These are phyloP conservation scores for Drosophila quinaria DNA, from an alignment of 2,888 invertebrate species.

Conservation along the genomic window DNA sequence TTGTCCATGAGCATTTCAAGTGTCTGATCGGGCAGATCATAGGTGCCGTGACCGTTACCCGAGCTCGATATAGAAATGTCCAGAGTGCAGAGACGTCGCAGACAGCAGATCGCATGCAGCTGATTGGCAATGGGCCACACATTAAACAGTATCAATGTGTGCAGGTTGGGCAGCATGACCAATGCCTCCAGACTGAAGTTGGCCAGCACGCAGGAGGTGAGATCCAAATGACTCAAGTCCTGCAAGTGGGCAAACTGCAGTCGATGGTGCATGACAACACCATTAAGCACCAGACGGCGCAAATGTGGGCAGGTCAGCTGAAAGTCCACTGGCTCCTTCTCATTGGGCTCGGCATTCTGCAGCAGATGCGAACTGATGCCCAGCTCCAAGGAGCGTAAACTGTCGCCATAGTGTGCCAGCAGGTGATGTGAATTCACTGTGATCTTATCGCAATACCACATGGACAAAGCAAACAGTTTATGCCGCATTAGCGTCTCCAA, in stretches of 20 bases:
- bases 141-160: constrained; percentile 92
- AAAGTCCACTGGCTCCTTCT: constrained; percentile 88
- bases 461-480: constrained; percentile 90
- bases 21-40: constrained; percentile 89
- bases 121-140: constrained; percentile 89
- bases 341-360: constrained; percentile 86
- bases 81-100: constrained; percentile 89
- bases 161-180: constrained; percentile 89
- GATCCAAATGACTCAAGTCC: constrained; percentile 84
- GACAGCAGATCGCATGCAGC: constrained; percentile 87
- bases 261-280: constrained; percentile 84
- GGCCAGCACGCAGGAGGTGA: constrained; percentile 85
- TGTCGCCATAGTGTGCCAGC: constrained; percentile 90
- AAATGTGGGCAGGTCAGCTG: constrained; percentile 85
- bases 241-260: constrained; percentile 82
- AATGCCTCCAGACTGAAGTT: constrained; percentile 86
- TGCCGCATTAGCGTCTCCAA: constrained; percentile 90
- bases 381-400: constrained; percentile 90
- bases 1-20: constrained; percentile 90
- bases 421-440: constrained; percentile 88
- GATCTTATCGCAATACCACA: constrained; percentile 91
- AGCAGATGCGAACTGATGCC: constrained; percentile 89
- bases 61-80: constrained; percentile 93
- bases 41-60: constrained; percentile 89
- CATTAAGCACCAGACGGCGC: constrained; percentile 84